Conservation (phyloP, 2,888 invertebrate genomes). For the Chironomus tentans region DNA sequence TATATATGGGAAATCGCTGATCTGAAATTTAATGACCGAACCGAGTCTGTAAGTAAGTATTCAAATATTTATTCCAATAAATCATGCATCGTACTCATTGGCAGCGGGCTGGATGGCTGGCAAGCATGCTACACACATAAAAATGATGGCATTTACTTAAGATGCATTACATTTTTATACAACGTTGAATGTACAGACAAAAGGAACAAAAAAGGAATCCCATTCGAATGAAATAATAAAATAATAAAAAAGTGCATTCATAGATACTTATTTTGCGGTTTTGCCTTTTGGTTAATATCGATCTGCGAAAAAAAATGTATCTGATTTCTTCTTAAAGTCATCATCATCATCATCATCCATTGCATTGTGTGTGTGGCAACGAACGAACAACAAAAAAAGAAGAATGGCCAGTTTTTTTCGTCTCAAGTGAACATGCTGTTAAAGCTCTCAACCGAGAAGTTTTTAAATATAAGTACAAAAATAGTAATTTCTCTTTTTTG, state of each 20-base stretch:
- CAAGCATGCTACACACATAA: no score
- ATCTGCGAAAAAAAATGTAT: neutral
- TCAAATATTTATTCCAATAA: neutral
- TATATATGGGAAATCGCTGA: neutral
- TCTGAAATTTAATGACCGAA: neutral
- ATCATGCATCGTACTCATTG: no score
- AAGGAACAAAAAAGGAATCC: neutral
- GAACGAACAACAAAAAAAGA: slow-evolving; percentile 7
- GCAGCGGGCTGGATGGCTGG: no score
- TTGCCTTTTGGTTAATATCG: slow-evolving; percentile 2
- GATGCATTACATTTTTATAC: neutral
- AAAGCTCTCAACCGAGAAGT: neutral
- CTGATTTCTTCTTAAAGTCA: slow-evolving; percentile 16
- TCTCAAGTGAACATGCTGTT: neutral
- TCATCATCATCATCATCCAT: neutral
- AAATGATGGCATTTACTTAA: neutral
- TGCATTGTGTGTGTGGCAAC: slow-evolving; percentile 6
- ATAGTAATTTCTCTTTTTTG: neutral
- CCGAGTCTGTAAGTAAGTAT: neutral
- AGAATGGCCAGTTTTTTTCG: slow-evolving; percentile 20
- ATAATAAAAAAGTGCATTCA: neutral
- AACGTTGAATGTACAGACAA: neutral
- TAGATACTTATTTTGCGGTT: slow-evolving; percentile 8
- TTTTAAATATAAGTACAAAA: neutral
- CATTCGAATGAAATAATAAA: neutral